Percentiles rank a stretch among this genome's conserved stretches.
Conservation (phyloP, 2,113 vertebrate species). For the Polypterus senegalus region DNA sequence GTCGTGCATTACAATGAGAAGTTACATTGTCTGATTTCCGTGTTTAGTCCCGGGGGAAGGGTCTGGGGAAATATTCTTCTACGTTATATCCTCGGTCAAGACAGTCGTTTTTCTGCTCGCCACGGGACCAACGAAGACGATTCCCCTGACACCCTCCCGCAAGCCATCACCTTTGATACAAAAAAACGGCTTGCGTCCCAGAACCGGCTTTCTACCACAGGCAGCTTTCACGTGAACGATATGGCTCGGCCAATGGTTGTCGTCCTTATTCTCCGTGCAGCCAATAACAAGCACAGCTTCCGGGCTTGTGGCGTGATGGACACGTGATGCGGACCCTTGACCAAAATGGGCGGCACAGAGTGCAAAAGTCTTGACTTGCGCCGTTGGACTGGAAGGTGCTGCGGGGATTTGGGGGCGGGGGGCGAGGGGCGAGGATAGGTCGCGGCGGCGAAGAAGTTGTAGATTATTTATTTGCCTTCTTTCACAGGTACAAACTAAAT, state of each 20-base stretch:
- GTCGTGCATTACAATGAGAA: neutral
- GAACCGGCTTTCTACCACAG: conserved; percentile 6
- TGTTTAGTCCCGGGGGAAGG: neutral
- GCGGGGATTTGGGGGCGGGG: too few relatives aligned
- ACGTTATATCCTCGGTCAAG: neutral
- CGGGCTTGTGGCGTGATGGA: neutral
- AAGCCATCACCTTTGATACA: neutral
- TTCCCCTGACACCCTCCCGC: neutral
- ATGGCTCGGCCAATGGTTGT: conserved; percentile 8
- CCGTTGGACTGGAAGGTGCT: too few relatives aligned
- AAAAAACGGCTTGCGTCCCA: neutral
- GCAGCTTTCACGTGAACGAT: conserved; percentile 14
- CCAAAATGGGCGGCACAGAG: neutral
- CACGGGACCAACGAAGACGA: neutral
- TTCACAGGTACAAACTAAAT: too few relatives aligned
- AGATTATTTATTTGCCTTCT: too few relatives aligned
- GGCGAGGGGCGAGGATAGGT: too few relatives aligned
- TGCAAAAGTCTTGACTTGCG: neutral
- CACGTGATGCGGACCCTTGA: neutral
- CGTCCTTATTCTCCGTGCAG: neutral
- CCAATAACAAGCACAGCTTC: neutral
- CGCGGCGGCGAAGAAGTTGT: too few relatives aligned
- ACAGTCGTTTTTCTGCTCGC: neutral
- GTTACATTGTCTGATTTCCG: neutral
- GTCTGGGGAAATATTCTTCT: neutral